Percentiles rank a stretch among this genome's conserved stretches.
Conservation (phyloP, 2,113 vertebrate genomes). For the Eira barbara region DNA sequence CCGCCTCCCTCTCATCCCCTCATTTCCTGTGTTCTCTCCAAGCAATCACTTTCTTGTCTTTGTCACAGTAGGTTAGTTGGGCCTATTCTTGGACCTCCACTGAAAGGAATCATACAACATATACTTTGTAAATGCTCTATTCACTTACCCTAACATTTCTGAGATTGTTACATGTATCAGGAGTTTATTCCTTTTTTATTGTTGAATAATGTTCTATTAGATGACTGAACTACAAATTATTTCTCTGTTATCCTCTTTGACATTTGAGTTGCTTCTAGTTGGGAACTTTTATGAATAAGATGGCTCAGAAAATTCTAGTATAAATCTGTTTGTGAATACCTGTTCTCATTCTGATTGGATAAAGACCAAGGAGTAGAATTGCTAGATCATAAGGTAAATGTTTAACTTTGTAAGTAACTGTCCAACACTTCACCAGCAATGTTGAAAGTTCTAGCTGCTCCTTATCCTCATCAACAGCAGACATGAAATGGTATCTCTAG, state of each 20-base stretch:
- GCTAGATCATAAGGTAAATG: background rate
- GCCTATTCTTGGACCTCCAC: background rate
- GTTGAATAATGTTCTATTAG: background rate
- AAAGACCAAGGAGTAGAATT: background rate
- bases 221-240: background rate
- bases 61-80: background rate
- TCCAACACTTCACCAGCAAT: background rate
- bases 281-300: background rate
- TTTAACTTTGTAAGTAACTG: background rate
- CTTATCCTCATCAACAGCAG: background rate
- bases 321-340: background rate
- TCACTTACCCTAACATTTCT: background rate
- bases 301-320: background rate
- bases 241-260: background rate
- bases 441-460: no score
- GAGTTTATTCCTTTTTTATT: background rate
- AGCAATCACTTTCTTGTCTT: background rate
- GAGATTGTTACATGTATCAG: background rate
- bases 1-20: background rate
- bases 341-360: background rate
- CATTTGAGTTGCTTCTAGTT: background rate
- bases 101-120: background rate
- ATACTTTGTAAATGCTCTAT: background rate
- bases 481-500: background rate
- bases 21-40: background rate